Evolutionary conservation across 2,888 invertebrate genomes (phyloP).

Genomic region (Orchestes rusci): DNA sequence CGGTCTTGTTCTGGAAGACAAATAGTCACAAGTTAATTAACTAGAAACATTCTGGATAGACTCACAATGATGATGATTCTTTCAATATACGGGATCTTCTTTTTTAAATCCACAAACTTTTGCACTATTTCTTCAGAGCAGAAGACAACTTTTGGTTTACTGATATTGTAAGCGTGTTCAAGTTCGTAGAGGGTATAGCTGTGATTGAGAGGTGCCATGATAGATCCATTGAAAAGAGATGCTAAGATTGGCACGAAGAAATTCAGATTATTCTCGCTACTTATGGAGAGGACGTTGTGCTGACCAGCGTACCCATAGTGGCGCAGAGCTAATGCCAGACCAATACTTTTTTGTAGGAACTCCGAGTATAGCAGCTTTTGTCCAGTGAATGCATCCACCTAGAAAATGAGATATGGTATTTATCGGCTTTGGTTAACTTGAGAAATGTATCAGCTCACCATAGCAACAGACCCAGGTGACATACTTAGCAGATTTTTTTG

Average conservation of each 20-base stretch:
- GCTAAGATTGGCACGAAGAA: slow-evolving; percentile 15
- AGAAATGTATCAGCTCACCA: slow-evolving; percentile 9
- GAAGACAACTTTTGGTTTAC: slow-evolving; percentile 4
- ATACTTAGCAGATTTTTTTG: not conserved
- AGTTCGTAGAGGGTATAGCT: slow-evolving; percentile 17
- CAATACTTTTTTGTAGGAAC: slow-evolving; percentile 10
- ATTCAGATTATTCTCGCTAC: slow-evolving; percentile 20
- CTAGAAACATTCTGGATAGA: not conserved
- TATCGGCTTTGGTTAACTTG: not conserved
- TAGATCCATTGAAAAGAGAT: slow-evolving; percentile 14
- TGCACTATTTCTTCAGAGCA: slow-evolving; percentile 5
- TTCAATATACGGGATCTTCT: slow-evolving; percentile 8
- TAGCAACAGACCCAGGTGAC: not conserved
- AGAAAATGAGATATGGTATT: slow-evolving; percentile 1
- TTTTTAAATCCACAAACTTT: slow-evolving; percentile 11
- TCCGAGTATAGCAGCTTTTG: slow-evolving; percentile 9
- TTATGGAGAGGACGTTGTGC: slow-evolving; percentile 9
- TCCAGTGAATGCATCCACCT: slow-evolving; percentile 18
- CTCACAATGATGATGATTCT: slow-evolving; percentile 3
- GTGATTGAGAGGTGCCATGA: slow-evolving; percentile 17
- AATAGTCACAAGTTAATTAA: too few species aligned
- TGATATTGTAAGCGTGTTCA: slow-evolving; percentile 13
- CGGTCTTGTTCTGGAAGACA: too few species aligned
- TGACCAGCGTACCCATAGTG: slow-evolving; percentile 11
- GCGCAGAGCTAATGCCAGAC: slow-evolving; percentile 12